Base-by-base conservation (phyloP, 2,113 vertebrate species). In the Plecotus auritus region DNA sequence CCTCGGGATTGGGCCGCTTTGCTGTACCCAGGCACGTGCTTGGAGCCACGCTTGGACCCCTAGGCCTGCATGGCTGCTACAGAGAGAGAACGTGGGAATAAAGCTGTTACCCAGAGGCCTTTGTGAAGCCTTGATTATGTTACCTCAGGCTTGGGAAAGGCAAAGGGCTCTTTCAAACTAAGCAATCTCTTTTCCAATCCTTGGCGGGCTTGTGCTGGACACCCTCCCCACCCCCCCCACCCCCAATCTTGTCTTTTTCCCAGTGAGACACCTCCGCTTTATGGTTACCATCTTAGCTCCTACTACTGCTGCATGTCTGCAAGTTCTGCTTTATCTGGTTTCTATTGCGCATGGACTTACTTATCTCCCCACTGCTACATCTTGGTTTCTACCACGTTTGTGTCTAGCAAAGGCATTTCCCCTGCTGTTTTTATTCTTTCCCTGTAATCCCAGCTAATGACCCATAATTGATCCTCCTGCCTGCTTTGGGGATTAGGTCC, bases 151-250 rank as follows among this genome's bases (percentile, higher is more conserved):
- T 66, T 32, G 30, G 30, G 30, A 66, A 66, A 66, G 64, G 14
- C 30, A 16, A 32, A 16, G 30, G 30, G 30, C 64, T 66, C 14
- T 66, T 66, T 66, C 64, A 66, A 17, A 66, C 64, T n/a, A 66
- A 66, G 30, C 30, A 32, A 66, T 66, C 64, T 8, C 64, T 32
- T 32, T 32, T 16, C 64, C 13, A 66, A 5, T 66, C 6, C 30
- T 32, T 66, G 30, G 30, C 7, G 13, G 64, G 64, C 30, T 66
- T 32, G 64, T 32, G 64, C 64, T 14, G 30, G 14, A 13, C 61
- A 11, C 23, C 23, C 23, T 1, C 51, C 20, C 1, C 59, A 0
- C 3, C 4, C 26, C 22, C 1, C 20, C 20, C 56, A 2, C 20
- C 9, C 37, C 11, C 30, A 14, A 32, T 6, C 64, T 3, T 30